Percentiles rank a stretch among this genome's conserved stretches.
These are phyloP conservation scores for Lucilia cuprina DNA, from an alignment of 1,140 invertebrate species.

Conservation along the genomic window DNA sequence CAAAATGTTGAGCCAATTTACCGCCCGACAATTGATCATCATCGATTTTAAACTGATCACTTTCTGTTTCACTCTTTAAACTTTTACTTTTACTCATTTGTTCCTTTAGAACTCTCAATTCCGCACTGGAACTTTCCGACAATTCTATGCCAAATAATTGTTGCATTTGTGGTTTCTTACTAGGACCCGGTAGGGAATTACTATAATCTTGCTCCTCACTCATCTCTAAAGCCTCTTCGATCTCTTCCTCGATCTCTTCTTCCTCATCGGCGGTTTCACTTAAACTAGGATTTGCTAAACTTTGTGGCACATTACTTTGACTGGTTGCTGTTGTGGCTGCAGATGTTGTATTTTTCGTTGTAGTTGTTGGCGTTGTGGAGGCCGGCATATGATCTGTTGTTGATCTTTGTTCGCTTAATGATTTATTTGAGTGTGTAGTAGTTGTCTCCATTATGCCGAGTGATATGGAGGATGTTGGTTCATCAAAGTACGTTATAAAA, in stretches of 20 bases:
- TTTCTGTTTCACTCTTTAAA: conserved; percentile 44
- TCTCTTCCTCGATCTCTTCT: conserved; percentile 58
- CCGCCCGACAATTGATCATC: conserved; percentile 56
- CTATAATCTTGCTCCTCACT: conserved; percentile 45
- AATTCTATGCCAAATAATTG: conserved; percentile 19
- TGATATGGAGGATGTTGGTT: conserved; percentile 56
- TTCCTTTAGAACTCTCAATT: not conserved
- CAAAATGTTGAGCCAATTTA: conserved; percentile 54
- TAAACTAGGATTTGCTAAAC: conserved; percentile 19
- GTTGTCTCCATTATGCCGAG: conserved; percentile 49
- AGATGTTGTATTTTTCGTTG: not conserved
- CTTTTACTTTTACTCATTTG: conserved; percentile 36
- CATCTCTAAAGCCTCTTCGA: conserved; percentile 57
- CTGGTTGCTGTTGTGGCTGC: conserved; percentile 35
- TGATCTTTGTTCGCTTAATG: conserved; percentile 23
- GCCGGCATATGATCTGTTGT: conserved; percentile 34
- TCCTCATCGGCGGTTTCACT: not conserved
- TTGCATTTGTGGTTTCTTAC: conserved; percentile 13
- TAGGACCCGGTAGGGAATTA: conserved; percentile 33
- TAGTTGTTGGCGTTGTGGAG: no score
- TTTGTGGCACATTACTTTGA: conserved; percentile 32
- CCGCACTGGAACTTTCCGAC: not conserved
- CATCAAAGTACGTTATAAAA: conserved; percentile 52
- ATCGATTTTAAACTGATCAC: conserved; percentile 52
- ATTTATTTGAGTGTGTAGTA: conserved; percentile 39